A percentile compares a stretch with the other conserved stretches of the same genome.
phyloP scores from a whole-genome alignment of 2,888 invertebrate species.

The Euplagia quadripunctaria region DNA sequence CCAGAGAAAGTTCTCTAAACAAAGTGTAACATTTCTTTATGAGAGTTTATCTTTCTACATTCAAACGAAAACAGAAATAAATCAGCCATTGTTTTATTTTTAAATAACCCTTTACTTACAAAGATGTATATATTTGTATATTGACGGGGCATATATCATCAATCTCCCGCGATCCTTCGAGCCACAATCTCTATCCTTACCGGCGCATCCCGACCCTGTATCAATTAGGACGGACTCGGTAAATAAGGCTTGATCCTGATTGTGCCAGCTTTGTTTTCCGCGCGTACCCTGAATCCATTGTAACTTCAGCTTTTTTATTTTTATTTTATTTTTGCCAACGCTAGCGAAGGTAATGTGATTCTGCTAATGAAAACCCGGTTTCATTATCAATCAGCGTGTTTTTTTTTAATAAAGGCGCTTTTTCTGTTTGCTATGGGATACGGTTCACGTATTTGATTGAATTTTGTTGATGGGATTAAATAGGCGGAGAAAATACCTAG shows the following conservation, averaged over 20 bases:
- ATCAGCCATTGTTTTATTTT: background rate
- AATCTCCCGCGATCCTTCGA: slow-evolving; percentile 48
- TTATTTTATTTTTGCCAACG: slow-evolving; percentile 47
- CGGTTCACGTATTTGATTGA: slow-evolving; percentile 27
- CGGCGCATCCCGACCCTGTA: slow-evolving; percentile 67
- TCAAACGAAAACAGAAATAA: background rate
- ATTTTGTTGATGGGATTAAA: slow-evolving; percentile 21
- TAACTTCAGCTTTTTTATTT: slow-evolving; percentile 52
- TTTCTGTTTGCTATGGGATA: slow-evolving; percentile 31
- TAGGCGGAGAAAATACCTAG: background rate
- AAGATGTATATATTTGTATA: slow-evolving; percentile 3
- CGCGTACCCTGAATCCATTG: slow-evolving; percentile 56
- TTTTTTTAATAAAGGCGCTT: slow-evolving; percentile 34
- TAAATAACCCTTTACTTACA: background rate
- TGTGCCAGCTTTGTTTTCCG: slow-evolving; percentile 71
- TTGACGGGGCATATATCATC: slow-evolving; percentile 26
- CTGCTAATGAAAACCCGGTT: slow-evolving; percentile 55
- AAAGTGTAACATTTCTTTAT: too few species aligned
- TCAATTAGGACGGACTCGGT: slow-evolving; percentile 78
- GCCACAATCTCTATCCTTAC: slow-evolving; percentile 60
- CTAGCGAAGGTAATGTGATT: slow-evolving; percentile 55
- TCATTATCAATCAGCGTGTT: slow-evolving; percentile 46
- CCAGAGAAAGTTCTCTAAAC: too few species aligned
- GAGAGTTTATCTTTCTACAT: background rate
- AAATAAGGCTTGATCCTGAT: slow-evolving; percentile 77